Conservation (phyloP, 2,888 invertebrate genomes). For the Pristionchus exspectatus region DNA sequence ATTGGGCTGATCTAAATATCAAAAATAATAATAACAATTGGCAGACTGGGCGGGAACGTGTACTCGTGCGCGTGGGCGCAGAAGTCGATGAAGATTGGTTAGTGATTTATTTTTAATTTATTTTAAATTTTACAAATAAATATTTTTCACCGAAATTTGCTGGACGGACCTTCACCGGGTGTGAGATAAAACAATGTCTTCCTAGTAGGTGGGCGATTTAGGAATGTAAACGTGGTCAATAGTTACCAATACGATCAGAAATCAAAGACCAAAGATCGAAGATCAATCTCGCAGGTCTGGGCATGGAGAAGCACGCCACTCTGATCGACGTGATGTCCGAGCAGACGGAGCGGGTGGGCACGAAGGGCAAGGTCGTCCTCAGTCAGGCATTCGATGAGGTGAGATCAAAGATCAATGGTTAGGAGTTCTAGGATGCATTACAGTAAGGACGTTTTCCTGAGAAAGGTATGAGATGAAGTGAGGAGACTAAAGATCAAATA, state of each 20-base stretch:
- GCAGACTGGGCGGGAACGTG: conserved; percentile 18
- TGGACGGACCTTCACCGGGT: background rate
- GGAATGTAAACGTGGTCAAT: too few relatives aligned
- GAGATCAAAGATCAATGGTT: background rate
- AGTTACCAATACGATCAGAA: too few relatives aligned
- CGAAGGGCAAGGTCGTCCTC: background rate
- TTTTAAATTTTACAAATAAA: background rate
- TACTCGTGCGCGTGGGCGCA: conserved; percentile 53
- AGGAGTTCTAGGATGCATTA: too few relatives aligned
- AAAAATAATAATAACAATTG: background rate
- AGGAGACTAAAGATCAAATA: too few relatives aligned
- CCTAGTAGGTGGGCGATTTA: too few relatives aligned
- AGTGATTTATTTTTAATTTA: background rate
- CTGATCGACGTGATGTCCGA: conserved; percentile 31
- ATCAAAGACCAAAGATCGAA: background rate
- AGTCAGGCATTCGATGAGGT: conserved; percentile 11
- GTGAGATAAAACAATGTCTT: too few relatives aligned
- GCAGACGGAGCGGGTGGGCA: background rate
- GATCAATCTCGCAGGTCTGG: conserved; percentile 5
- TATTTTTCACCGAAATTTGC: too few relatives aligned
- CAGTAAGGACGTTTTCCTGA: too few relatives aligned
- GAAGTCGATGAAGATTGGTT: conserved; percentile 40
- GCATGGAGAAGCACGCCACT: background rate
- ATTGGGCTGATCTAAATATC: too few relatives aligned
- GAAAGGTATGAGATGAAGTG: too few relatives aligned